A percentile compares a stretch with the other conserved stretches of the same genome.
Evolutionary conservation across 2,797 vertebrate species (phyloP).

Genomic region (Ispidina picta): DNA sequence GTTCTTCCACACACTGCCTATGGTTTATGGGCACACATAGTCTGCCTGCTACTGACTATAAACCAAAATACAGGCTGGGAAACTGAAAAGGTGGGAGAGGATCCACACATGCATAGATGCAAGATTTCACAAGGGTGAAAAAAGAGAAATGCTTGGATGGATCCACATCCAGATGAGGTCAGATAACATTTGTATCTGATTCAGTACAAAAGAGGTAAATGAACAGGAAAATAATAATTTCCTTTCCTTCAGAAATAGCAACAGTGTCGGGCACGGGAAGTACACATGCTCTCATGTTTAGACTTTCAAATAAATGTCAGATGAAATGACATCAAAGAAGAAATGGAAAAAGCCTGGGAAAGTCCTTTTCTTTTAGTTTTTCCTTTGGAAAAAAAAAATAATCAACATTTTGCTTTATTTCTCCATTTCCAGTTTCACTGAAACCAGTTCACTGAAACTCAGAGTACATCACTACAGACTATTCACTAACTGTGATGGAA

Average conservation of each 20-base stretch:
- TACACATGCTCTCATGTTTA: neutral
- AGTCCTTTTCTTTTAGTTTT: neutral
- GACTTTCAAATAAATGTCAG: slow-evolving; percentile 6
- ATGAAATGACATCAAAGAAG: neutral
- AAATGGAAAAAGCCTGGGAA: slow-evolving; percentile 1
- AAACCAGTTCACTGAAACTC: neutral
- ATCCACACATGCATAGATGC: neutral
- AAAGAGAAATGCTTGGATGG: neutral
- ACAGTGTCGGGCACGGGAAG: slow-evolving; percentile 2
- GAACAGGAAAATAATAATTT: slow-evolving; percentile 3
- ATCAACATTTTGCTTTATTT: neutral
- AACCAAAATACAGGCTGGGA: neutral
- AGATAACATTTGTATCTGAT: neutral
- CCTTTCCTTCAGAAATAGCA: slow-evolving; percentile 17
- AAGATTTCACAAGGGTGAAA: neutral
- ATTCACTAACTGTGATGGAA: neutral
- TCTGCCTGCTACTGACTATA: neutral
- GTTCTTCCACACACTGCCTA: neutral
- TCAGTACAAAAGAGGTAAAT: neutral
- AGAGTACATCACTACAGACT: neutral
- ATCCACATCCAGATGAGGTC: neutral
- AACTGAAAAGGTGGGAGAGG: neutral
- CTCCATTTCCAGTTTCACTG: neutral
- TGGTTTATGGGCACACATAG: neutral
- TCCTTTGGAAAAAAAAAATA: neutral